phyloP scores from a whole-genome alignment of 2,888 invertebrate genomes.

The Arge pagana region DNA sequence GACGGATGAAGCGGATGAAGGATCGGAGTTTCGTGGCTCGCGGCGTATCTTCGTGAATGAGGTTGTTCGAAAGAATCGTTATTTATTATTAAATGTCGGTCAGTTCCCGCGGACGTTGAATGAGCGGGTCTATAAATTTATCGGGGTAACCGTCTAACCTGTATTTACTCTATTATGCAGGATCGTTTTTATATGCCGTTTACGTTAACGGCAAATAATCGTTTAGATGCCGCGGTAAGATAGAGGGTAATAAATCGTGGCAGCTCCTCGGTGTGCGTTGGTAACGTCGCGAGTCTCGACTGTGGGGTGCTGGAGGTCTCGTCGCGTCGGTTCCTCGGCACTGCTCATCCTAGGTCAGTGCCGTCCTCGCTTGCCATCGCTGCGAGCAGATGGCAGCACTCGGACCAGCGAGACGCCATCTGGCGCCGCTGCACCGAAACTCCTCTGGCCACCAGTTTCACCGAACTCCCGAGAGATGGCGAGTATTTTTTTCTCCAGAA shows the following conservation, averaged over 20 bases:
- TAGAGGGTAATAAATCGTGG: conserved; percentile 51
- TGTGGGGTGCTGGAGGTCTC: neutral
- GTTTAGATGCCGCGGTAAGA: conserved; percentile 56
- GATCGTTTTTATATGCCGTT: conserved; percentile 50
- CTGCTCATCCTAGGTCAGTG: conserved; percentile 22
- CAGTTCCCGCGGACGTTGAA: conserved; percentile 23
- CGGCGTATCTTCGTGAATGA: no score
- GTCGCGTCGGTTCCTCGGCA: no score
- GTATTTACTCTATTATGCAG: conserved; percentile 58
- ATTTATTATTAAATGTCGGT: conserved; percentile 14
- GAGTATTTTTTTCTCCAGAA: no score
- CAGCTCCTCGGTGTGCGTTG: conserved; percentile 24
- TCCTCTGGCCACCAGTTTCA: neutral
- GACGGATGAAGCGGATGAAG: no score
- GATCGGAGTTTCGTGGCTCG: no score
- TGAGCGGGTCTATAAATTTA: conserved; percentile 56
- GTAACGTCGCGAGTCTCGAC: conserved; percentile 13
- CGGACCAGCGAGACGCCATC: conserved; percentile 44
- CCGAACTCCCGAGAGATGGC: no score
- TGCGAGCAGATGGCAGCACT: conserved; percentile 44
- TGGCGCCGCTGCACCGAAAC: conserved; percentile 41
- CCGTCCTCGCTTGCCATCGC: conserved; percentile 11
- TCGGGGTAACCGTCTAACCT: conserved; percentile 46
- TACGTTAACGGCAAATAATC: conserved; percentile 56
- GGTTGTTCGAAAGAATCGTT: conserved; percentile 3